Conservation (phyloP, 2,888 invertebrate genomes). For the Volucella inflata region DNA sequence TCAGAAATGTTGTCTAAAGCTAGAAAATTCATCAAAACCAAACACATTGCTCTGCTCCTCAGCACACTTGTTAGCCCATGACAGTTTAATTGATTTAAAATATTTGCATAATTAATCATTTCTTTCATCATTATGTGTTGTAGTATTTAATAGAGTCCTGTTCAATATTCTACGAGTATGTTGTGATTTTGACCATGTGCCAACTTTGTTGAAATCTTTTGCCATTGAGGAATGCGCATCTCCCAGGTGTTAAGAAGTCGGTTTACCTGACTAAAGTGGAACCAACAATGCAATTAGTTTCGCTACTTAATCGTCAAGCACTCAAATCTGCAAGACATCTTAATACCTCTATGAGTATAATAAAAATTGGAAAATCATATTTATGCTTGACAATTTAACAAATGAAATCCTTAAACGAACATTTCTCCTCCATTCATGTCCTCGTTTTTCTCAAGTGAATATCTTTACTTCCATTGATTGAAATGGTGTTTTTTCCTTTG, state of each 20-base stretch:
- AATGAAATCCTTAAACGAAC: conserved; percentile 14
- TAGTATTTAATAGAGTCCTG: background rate
- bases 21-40: too few relatives aligned
- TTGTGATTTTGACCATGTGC: conserved; percentile 50
- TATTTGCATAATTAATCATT: too few relatives aligned
- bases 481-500: conserved; percentile 5
- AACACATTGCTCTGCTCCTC: too few relatives aligned
- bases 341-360: background rate
- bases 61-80: too few relatives aligned
- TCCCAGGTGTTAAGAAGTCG: conserved; percentile 40
- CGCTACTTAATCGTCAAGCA: conserved; percentile 28
- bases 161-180: conserved; percentile 8
- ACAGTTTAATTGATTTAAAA: too few relatives aligned
- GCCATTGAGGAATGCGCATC: background rate
- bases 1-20: too few relatives aligned
- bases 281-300: conserved; percentile 33
- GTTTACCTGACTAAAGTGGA: background rate
- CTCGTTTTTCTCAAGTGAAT: conserved; percentile 27
- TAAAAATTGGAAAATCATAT: conserved; percentile 63
- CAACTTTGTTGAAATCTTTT: conserved; percentile 21
- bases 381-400: conserved; percentile 63
- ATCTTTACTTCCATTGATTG: conserved; percentile 10
- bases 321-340: conserved; percentile 31
- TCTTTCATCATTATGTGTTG: too few relatives aligned
- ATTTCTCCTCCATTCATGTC: conserved; percentile 49